Base-by-base conservation (phyloP, 2,888 invertebrate genomes). In the Mimas tiliae region DNA sequence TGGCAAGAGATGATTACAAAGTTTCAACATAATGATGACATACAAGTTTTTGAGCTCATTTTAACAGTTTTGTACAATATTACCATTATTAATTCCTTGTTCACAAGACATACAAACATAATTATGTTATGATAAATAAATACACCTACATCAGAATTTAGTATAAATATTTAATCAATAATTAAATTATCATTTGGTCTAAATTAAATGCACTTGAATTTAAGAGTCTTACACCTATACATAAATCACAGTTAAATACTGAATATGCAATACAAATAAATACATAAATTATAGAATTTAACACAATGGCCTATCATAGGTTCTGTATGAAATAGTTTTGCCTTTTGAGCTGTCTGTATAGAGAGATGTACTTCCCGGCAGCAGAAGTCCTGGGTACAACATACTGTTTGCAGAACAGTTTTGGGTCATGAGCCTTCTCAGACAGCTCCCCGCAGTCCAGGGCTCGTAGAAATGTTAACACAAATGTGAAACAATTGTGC, bases 401-500 rank as follows among this genome's bases (percentile, higher is more conserved):
- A 87, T 96, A 97, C 79, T 96, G 95, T 84, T 96, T 95, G 82
- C 98, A 98, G 88, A 98, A 97, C 34, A 94, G 90, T 68, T 96
- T 96, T 72, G 96, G 94, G 67, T 93, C 95, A 11, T 90, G 89
- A 19, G 97, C 96, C 63, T 96, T 95, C 74, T 95, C 94, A 65
- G 96, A 96, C 51, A 97, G 91, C 73, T 95, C 95, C 8, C 95
- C 96, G 79, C 96, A 96, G 74, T 95, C 95, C 16, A 98, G 94
- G 51, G 95, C 94, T 78, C 95, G 94, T 66, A 98, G 88, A 87
- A 98, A 98, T 47, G 96, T 95, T 68, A 98, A 91, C 11, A 98
- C 97, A 89, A 98, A 98, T 55, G 96, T 96, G 81, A 97, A 98
- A 84, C 98, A 98, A 86, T 98, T 98, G 88, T 97, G 95, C 55